These are phyloP conservation scores for Drosophila basisetae DNA, from an alignment of 2,888 invertebrate species.

Conservation along the genomic window DNA sequence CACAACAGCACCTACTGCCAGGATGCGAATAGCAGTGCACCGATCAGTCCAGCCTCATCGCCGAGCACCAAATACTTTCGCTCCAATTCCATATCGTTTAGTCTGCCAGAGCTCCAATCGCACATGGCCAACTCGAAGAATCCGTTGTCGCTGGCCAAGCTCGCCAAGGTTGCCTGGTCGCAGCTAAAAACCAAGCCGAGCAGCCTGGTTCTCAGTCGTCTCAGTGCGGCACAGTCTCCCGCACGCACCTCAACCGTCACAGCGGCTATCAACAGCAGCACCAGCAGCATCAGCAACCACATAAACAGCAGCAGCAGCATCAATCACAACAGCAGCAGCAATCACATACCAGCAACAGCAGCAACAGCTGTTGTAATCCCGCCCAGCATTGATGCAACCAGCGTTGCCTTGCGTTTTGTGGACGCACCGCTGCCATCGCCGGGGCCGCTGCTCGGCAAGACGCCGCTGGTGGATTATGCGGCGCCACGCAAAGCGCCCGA, in stretches of 20 bases:
- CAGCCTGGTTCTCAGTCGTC: constrained; percentile 86
- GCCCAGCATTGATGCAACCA: constrained; percentile 36
- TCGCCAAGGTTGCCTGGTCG: constrained; percentile 85
- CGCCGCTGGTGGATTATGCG: constrained; percentile 90
- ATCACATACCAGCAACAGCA: not conserved
- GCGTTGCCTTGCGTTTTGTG: constrained; percentile 85
- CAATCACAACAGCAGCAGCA: constrained; percentile 11
- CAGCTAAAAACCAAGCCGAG: constrained; percentile 87
- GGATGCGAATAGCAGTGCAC: constrained; percentile 86
- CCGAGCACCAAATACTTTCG: constrained; percentile 86
- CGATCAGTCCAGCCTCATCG: constrained; percentile 84
- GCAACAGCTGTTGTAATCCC: constrained; percentile 17
- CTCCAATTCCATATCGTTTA: constrained; percentile 88
- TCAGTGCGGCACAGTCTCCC: constrained; percentile 80
- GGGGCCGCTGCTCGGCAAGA: constrained; percentile 93
- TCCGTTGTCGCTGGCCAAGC: constrained; percentile 82
- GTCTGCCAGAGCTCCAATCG: constrained; percentile 87
- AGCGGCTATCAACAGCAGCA: constrained; percentile 2
- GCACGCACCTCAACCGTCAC: constrained; percentile 59
- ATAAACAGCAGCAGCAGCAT: constrained; percentile 2
- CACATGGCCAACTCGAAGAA: constrained; percentile 83
- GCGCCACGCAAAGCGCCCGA: constrained; percentile 77
- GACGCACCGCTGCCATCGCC: constrained; percentile 91
- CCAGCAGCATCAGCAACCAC: constrained; percentile 18
- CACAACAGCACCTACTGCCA: constrained; percentile 93